Conservation (phyloP, 1,140 invertebrate species). For the Kradibia gibbosae region DNA sequence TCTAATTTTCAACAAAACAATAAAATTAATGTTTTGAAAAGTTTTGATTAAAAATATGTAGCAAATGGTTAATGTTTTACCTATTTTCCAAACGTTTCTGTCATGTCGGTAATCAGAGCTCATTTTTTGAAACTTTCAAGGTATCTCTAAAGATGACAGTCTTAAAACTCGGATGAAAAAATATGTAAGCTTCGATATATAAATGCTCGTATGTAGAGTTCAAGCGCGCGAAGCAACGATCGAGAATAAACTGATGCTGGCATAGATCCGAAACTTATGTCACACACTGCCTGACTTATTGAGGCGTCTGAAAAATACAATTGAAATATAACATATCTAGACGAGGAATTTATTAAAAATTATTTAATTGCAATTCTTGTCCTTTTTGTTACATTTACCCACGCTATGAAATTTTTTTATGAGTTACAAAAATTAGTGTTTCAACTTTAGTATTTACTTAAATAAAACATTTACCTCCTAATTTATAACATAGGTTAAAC, state of each 20-base stretch:
- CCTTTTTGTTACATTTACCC: neutral
- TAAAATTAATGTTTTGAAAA: neutral
- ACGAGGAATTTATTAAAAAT: neutral
- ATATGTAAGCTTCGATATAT: neutral
- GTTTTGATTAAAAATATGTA: neutral
- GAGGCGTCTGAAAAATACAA: neutral
- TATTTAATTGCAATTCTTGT: neutral
- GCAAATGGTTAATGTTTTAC: neutral
- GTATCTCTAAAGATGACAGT: neutral
- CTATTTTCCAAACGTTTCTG: conserved; percentile 28
- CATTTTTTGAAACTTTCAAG: conserved; percentile 7
- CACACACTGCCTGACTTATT: neutral
- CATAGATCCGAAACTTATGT: conserved; percentile 7
- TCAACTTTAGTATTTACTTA: no score
- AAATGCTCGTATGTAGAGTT: neutral
- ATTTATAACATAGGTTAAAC: no score
- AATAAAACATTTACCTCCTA: no score
- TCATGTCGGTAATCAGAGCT: neutral
- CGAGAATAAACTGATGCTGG: conserved; percentile 27
- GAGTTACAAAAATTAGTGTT: no score
- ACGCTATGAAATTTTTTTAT: neutral
- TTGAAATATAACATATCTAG: neutral
- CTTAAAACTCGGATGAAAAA: neutral
- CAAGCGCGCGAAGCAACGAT: neutral
- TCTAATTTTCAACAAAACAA: neutral